Evolutionary conservation across 2,888 invertebrate species (phyloP).

Genomic region (Lycophotia porphyrea): DNA sequence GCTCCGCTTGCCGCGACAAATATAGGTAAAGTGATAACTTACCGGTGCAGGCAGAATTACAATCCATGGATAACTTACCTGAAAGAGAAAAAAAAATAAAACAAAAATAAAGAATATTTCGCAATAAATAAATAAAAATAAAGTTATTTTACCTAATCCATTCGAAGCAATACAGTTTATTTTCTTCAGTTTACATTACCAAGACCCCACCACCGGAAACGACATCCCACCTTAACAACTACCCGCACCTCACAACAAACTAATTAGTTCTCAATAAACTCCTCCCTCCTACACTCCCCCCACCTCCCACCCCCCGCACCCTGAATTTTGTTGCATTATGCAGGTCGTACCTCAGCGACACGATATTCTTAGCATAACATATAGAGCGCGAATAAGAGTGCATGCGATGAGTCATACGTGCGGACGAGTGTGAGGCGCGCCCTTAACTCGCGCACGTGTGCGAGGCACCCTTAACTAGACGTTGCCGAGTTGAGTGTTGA

Average conservation of each 20-base stretch:
- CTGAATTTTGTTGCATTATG: constrained; percentile 32
- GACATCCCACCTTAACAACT: neutral
- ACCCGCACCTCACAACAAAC: neutral
- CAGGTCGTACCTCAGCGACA: constrained; percentile 1
- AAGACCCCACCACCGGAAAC: constrained; percentile 5
- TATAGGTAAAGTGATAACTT: constrained; percentile 34
- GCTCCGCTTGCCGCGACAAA: neutral
- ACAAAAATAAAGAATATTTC: neutral
- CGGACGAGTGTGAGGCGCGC: constrained; percentile 9
- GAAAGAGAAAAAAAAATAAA: constrained; percentile 58
- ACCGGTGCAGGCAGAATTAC: constrained; percentile 30
- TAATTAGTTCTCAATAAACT: constrained; percentile 5
- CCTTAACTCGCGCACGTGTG: constrained; percentile 7
- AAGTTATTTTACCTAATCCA: neutral
- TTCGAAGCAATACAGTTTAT: neutral
- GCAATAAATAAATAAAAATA: neutral
- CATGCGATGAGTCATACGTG: constrained; percentile 38
- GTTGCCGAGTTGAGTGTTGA: neutral
- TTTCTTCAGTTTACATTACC: neutral
- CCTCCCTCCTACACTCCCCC: no score
- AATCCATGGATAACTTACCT: constrained; percentile 56
- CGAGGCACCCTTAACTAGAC: neutral
- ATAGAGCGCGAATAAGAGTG: constrained; percentile 45
- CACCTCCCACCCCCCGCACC: neutral
- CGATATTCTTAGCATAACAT: constrained; percentile 52